Percentiles rank a stretch among this genome's conserved stretches.
These are phyloP conservation scores for Brachionus sp. DNA, from an alignment of 1,140 invertebrate genomes.

Conservation along the genomic window DNA sequence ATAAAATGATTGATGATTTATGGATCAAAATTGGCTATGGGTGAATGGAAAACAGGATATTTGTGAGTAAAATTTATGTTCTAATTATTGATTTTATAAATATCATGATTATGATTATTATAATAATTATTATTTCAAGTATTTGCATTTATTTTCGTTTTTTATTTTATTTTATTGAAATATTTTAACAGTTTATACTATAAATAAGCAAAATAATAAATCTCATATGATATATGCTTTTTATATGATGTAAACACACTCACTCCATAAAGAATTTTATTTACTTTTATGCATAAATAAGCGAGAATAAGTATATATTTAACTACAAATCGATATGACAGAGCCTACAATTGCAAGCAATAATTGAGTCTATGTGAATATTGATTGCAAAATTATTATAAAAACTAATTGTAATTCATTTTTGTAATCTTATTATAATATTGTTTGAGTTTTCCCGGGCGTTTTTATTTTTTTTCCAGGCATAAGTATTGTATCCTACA, in stretches of 20 bases:
- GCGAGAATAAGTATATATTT: neutral
- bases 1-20: neutral
- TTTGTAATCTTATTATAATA: constrained; percentile 1
- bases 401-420: neutral
- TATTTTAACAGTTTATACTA: neutral
- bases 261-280: neutral
- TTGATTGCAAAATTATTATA: constrained; percentile 10
- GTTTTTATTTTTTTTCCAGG: neutral
- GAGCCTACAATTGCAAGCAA: neutral
- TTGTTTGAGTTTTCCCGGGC: neutral
- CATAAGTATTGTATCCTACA: neutral
- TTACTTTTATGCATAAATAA: neutral
- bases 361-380: neutral
- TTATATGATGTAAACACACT: neutral
- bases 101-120: constrained; percentile 11
- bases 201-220: neutral
- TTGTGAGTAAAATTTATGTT: neutral
- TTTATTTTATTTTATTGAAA: neutral
- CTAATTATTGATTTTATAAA: constrained; percentile 6
- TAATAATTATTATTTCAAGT: neutral
- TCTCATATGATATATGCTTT: neutral
- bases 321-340: constrained; percentile 3
- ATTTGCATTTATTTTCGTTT: neutral
- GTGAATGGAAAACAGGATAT: neutral
- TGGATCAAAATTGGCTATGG: neutral